Conservation (phyloP, 2,888 invertebrate species). For the Conus canariensis region DNA sequence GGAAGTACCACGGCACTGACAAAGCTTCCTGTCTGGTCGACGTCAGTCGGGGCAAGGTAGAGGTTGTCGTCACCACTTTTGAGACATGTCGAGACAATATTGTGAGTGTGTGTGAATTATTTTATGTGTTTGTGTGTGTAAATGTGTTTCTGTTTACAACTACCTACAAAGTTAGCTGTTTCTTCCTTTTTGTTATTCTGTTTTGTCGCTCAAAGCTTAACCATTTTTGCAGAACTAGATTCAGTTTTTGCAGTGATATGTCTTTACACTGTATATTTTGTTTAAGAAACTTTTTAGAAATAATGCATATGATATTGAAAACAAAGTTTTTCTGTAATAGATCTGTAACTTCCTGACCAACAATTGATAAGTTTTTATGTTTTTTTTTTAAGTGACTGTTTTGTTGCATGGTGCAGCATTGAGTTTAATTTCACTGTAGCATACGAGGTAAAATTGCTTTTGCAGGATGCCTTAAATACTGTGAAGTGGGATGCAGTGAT, state of each 20-base stretch:
- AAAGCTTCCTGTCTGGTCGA: slow-evolving; percentile 70
- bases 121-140: background rate
- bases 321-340: background rate
- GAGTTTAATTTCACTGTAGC: too few relatives aligned
- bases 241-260: too few relatives aligned
- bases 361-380: too few relatives aligned
- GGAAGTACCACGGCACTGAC: slow-evolving; percentile 73
- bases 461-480: slow-evolving; percentile 66
- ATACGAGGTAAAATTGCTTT: background rate
- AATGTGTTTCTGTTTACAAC: background rate
- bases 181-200: too few relatives aligned
- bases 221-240: too few relatives aligned
- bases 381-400: too few relatives aligned
- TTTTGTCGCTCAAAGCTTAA: background rate
- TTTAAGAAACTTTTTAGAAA: background rate
- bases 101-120: slow-evolving; percentile 55
- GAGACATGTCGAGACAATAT: slow-evolving; percentile 75
- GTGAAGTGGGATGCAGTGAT: slow-evolving; percentile 74
- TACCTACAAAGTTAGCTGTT: background rate
- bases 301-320: background rate
- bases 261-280: background rate
- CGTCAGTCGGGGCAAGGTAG: slow-evolving; percentile 68
- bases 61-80: slow-evolving; percentile 75
- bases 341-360: too few relatives aligned
- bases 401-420: too few relatives aligned